These are phyloP conservation scores for Sprattus sprattus DNA, from an alignment of 2,113 vertebrate species.

Conservation along the genomic window DNA sequence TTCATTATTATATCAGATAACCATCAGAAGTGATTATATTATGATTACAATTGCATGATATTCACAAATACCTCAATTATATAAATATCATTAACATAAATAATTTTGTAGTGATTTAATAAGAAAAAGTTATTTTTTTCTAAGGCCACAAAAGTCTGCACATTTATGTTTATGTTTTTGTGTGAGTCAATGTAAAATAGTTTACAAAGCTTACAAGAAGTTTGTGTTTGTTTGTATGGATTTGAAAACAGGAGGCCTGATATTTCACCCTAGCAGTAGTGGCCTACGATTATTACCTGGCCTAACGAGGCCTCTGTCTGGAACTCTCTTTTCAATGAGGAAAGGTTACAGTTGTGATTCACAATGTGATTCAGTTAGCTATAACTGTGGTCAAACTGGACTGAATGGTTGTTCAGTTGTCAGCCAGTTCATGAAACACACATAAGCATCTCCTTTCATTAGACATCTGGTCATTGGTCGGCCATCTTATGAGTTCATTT, in stretches of 20 bases:
- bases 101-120: background rate
- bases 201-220: background rate
- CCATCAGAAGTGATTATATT: background rate
- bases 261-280: background rate
- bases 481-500: background rate
- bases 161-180: background rate
- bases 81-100: background rate
- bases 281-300: too few species aligned
- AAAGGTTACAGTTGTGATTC: too few species aligned
- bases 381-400: too few species aligned
- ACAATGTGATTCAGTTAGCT: too few species aligned
- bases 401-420: too few species aligned
- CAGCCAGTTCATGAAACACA: background rate
- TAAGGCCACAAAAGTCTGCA: background rate
- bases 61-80: conserved; percentile 9
- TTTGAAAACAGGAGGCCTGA: background rate
- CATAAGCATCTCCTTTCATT: background rate
- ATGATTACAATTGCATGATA: background rate
- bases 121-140: background rate
- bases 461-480: background rate
- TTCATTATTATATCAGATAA: background rate
- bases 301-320: too few species aligned
- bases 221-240: background rate
- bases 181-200: background rate
- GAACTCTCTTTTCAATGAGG: too few species aligned